Evolutionary conservation across 2,888 invertebrate species (phyloP), one percentile per base, ranked within the genome.

Genomic region (Hyles lineata): DNA sequence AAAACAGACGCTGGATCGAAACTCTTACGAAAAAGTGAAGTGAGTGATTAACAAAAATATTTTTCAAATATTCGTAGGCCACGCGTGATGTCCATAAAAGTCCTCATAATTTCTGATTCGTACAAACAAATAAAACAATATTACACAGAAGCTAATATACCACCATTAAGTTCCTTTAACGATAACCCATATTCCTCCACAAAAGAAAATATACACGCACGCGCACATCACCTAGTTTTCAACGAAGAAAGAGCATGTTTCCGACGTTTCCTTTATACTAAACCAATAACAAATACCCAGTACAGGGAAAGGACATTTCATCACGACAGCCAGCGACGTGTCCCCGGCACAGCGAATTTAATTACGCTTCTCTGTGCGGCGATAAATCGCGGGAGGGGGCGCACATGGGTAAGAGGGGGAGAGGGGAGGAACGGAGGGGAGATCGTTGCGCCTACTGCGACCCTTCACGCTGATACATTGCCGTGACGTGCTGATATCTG

Each of bases 351-450:
- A 73, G 72, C 70, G 74, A 60, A 76, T 76, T 77, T 76, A 77
- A 77, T 77, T 76, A 76, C 76, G 74, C 73, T 62, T 67, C 63
- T 62, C 73, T 71, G 73, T 74, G 62, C 59, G 70, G 67, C 72
- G 60, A 77, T 77, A 76, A 77, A 77, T 77, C 75, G 76, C 74
- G 60, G 60, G 60, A 25, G 60, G 17, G 63, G 43, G 50, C n/a
- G 35, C 11, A 3, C 63, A 32, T 43, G 21, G 21, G 21, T 43
- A 15, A 6, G 17, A 4, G 43, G n/a, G 35, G 21, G 55, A 19
- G n/a, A n/a, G 55, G 55, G n/a, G 17, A 55, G n/a, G n/a, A 15
- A 52, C 5, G 5, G 52, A 17, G 17, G 52, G 52, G 52, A 17
- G 9, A 19, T 67, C 61, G 69, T 32, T 43, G 71, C 50, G 62